A percentile compares a stretch with the other conserved stretches of the same genome.
Conservation (phyloP, 2,888 invertebrate genomes). For the Trichopoda pennipes region DNA sequence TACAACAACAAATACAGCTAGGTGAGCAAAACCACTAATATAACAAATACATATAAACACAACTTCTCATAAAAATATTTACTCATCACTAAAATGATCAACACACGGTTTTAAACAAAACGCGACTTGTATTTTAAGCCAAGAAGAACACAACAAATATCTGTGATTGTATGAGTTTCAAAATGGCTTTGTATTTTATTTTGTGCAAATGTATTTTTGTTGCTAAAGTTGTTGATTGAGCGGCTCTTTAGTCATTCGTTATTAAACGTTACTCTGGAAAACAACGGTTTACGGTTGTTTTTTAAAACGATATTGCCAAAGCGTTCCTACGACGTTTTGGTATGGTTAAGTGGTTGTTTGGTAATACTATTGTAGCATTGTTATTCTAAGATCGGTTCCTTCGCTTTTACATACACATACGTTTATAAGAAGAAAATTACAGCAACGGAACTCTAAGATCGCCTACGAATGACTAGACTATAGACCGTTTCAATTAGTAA, state of each 20-base stretch:
- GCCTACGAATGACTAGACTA: conserved; percentile 73
- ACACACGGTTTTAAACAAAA: conserved; percentile 17
- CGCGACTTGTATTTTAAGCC: conserved; percentile 42
- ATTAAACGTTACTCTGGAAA: conserved; percentile 63
- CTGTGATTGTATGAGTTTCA: background rate
- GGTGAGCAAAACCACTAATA: conserved; percentile 36
- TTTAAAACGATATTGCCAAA: conserved; percentile 49
- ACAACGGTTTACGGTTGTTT: conserved; percentile 68
- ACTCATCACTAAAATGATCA: conserved; percentile 48
- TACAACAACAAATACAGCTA: conserved; percentile 43
- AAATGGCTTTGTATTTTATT: background rate
- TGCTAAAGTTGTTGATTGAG: conserved; percentile 52
- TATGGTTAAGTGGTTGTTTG: conserved; percentile 54
- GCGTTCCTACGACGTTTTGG: conserved; percentile 62
- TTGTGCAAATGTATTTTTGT: conserved; percentile 17
- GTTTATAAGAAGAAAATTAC: conserved; percentile 10
- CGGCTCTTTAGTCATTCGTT: conserved; percentile 65
- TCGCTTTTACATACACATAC: conserved; percentile 37
- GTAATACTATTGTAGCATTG: conserved; percentile 8
- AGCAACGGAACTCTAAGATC: conserved; percentile 75
- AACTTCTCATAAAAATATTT: conserved; percentile 13
- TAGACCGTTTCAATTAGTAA: conserved; percentile 81
- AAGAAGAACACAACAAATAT: conserved; percentile 28
- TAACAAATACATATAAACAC: conserved; percentile 8
- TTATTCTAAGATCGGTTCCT: conserved; percentile 62